These are phyloP conservation scores for Synanthedon andrenaeformis DNA, from an alignment of 2,888 invertebrate genomes.

Conservation along the genomic window DNA sequence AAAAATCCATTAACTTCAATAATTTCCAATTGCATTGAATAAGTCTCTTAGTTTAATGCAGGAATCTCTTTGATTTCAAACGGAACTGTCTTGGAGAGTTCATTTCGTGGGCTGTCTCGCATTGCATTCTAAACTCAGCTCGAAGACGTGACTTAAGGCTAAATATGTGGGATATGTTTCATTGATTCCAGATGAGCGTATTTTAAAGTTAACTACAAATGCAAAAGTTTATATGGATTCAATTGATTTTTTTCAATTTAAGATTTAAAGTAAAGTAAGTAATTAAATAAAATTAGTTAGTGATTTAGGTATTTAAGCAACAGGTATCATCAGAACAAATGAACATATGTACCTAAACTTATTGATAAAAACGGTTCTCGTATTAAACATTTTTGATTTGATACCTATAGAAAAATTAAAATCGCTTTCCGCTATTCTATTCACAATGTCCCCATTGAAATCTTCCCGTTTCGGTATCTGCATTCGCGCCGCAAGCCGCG, in stretches of 20 bases:
- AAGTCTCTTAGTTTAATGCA: not conserved
- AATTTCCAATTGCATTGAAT: too few species aligned
- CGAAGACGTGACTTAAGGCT: not conserved
- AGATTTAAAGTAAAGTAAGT: too few species aligned
- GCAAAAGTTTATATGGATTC: too few species aligned
- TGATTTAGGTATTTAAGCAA: too few species aligned
- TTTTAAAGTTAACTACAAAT: too few species aligned
- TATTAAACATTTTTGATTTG: too few species aligned
- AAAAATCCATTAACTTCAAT: too few species aligned
- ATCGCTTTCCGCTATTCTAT: not conserved
- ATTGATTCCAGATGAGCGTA: not conserved
- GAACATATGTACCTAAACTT: too few species aligned
- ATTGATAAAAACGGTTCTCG: too few species aligned
- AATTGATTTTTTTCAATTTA: too few species aligned
- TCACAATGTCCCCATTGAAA: not conserved
- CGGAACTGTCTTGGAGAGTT: not conserved
- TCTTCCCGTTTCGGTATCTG: conserved; percentile 1
- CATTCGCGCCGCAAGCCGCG: not conserved
- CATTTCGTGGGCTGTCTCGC: not conserved
- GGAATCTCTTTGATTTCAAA: not conserved
- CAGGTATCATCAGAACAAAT: too few species aligned
- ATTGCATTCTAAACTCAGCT: not conserved
- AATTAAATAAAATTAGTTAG: too few species aligned
- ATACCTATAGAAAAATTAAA: not conserved
- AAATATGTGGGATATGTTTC: not conserved